Percentiles rank a stretch among this genome's conserved stretches.
Evolutionary conservation across 2,888 invertebrate genomes (phyloP).

Genomic region (Drosophila tripunctata): DNA sequence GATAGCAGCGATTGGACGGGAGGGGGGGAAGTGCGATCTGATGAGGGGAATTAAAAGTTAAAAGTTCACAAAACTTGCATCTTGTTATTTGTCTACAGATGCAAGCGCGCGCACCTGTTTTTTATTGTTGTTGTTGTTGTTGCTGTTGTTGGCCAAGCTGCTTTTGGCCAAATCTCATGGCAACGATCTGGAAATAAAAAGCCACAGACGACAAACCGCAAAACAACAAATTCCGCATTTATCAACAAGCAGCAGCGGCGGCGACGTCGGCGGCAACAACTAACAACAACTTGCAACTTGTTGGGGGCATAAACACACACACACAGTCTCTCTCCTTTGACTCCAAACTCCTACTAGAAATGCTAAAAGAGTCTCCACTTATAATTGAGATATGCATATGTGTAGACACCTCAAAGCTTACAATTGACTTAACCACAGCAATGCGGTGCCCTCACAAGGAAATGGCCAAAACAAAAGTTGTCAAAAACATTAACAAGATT

Average conservation of each 20-base stretch:
- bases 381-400: conserved; percentile 46
- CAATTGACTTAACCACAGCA: conserved; percentile 30
- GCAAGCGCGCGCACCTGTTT: conserved; percentile 58
- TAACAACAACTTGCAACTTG: conserved; percentile 26
- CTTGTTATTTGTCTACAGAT: conserved; percentile 21
- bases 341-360: no score
- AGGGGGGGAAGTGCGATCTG: not conserved
- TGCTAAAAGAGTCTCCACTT: conserved; percentile 24
- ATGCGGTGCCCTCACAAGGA: conserved; percentile 16
- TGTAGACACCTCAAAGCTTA: conserved; percentile 26
- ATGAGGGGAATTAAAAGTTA: conserved; percentile 37
- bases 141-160: conserved; percentile 11
- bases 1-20: not conserved
- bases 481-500: conserved; percentile 33
- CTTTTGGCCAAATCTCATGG: conserved; percentile 45
- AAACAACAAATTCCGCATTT: conserved; percentile 62
- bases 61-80: conserved; percentile 63
- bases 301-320: conserved; percentile 8
- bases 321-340: not conserved
- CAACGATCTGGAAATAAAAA: conserved; percentile 51
- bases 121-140: conserved; percentile 21
- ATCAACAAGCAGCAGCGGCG: conserved; percentile 27
- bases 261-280: conserved; percentile 32
- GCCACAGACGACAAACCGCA: conserved; percentile 46
- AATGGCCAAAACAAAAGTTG: conserved; percentile 26